A percentile compares a stretch with the other conserved stretches of the same genome.
These are phyloP conservation scores for Platycercus adscitus DNA, from an alignment of 2,113 vertebrate species.

Conservation along the genomic window DNA sequence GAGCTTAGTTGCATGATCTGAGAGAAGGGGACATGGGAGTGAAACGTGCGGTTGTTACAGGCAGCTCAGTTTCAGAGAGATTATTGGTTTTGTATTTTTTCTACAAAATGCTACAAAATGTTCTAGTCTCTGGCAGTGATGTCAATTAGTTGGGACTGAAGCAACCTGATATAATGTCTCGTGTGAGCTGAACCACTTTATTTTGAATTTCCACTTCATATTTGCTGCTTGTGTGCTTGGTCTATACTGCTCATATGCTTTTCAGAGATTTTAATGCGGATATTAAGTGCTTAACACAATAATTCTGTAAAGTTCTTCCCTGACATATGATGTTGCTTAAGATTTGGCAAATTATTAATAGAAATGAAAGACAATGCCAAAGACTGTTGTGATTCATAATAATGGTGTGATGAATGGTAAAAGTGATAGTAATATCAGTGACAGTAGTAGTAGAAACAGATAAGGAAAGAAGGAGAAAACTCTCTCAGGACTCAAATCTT, in stretches of 20 bases:
- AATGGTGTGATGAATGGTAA: not conserved
- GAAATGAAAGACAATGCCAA: not conserved
- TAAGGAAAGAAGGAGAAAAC: not conserved
- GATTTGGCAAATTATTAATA: not conserved
- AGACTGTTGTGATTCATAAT: not conserved
- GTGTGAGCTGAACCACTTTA: not conserved
- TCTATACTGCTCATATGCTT: not conserved
- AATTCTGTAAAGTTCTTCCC: not conserved
- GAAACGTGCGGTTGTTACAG: rapidly evolving
- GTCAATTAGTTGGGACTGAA: not conserved
- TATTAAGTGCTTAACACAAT: not conserved
- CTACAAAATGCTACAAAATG: not conserved
- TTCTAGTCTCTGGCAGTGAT: not conserved
- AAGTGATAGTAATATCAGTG: not conserved
- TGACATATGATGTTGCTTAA: not conserved
- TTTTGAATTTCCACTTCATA: not conserved
- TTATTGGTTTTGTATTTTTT: not conserved
- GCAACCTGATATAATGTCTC: not conserved
- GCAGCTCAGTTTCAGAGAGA: not conserved
- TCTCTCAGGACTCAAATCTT: not conserved
- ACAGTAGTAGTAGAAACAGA: not conserved
- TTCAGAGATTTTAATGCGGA: not conserved
- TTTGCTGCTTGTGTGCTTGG: not conserved
- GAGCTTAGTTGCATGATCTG: not conserved
- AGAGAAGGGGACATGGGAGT: not conserved